phyloP scores from a whole-genome alignment of 2,888 invertebrate genomes.

The Druceiella hillmani region DNA sequence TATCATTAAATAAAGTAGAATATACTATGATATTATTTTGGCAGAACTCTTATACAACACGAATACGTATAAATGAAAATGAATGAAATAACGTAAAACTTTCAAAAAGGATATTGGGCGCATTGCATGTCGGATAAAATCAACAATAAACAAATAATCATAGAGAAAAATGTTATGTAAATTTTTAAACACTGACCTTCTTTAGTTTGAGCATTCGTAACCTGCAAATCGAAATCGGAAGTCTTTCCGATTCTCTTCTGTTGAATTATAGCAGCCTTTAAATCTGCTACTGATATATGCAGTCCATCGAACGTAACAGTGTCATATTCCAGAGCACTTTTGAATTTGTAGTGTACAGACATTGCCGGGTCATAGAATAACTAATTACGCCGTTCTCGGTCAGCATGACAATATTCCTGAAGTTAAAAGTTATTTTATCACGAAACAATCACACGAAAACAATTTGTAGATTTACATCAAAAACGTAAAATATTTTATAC shows the following conservation, averaged over 20 bases:
- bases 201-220: conserved; percentile 95
- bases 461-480: too few species aligned
- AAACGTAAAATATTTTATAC: too few species aligned
- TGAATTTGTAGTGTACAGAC: conserved; percentile 99
- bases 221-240: conserved; percentile 92
- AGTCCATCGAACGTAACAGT: conserved; percentile 96
- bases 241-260: conserved; percentile 93
- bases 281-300: conserved; percentile 90
- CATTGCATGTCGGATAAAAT: not conserved
- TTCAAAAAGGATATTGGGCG: too few species aligned
- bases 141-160: not conserved
- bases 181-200: conserved; percentile 66
- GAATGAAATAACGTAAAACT: too few species aligned
- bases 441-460: too few species aligned
- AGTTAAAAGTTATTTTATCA: too few species aligned
- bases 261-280: conserved; percentile 91
- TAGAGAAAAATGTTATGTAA: conserved; percentile 8
- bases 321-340: conserved; percentile 92
- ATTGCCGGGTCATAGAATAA: conserved; percentile 57
- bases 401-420: too few species aligned
- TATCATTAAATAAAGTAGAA: too few species aligned
- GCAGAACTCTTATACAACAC: too few species aligned
- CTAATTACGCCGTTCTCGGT: too few species aligned
- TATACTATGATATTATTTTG: too few species aligned
- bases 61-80: too few species aligned